These are phyloP conservation scores for Plutella xylostella DNA, from an alignment of 2,888 invertebrate genomes.

Conservation along the genomic window DNA sequence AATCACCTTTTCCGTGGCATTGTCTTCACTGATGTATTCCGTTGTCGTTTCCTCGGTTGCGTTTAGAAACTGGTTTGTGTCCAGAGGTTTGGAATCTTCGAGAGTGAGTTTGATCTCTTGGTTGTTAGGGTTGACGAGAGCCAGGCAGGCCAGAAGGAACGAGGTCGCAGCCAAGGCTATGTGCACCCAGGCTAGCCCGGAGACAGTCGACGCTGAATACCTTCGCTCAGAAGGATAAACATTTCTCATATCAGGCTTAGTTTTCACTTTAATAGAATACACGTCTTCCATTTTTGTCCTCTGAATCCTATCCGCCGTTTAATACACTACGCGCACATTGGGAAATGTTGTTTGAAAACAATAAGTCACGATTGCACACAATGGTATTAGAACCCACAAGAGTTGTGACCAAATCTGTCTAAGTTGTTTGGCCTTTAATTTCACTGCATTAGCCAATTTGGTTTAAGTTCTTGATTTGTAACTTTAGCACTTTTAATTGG, in stretches of 20 bases:
- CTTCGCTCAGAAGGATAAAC: conserved; percentile 75
- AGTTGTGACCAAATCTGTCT: too few species aligned
- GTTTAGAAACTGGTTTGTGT: conserved; percentile 14
- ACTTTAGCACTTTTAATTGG: too few species aligned
- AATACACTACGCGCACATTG: too few species aligned
- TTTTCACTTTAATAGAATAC: conserved; percentile 75
- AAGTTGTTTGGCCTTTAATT: too few species aligned
- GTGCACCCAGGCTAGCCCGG: conserved; percentile 74
- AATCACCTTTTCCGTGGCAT: conserved; percentile 16
- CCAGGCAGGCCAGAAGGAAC: conserved; percentile 67
- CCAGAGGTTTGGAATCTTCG: conserved; percentile 16
- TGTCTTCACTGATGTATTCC: conserved; percentile 16
- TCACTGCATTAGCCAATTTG: too few species aligned
- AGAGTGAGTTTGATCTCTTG: conserved; percentile 16
- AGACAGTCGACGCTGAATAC: conserved; percentile 75
- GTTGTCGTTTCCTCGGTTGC: conserved; percentile 12
- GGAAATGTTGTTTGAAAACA: too few species aligned
- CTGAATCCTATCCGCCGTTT: too few species aligned
- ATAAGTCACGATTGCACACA: too few species aligned
- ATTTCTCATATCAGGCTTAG: conserved; percentile 68
- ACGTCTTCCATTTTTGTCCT: conserved; percentile 76
- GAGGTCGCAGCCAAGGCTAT: conserved; percentile 70
- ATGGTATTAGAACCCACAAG: too few species aligned
- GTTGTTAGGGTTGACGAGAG: conserved; percentile 43
- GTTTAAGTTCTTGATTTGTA: too few species aligned